Evolutionary conservation across 37 sponge, comb jelly and placozoan species (phyloP), one percentile per base, ranked within the genome.

Genomic region (Hexactinellida sp.): DNA sequence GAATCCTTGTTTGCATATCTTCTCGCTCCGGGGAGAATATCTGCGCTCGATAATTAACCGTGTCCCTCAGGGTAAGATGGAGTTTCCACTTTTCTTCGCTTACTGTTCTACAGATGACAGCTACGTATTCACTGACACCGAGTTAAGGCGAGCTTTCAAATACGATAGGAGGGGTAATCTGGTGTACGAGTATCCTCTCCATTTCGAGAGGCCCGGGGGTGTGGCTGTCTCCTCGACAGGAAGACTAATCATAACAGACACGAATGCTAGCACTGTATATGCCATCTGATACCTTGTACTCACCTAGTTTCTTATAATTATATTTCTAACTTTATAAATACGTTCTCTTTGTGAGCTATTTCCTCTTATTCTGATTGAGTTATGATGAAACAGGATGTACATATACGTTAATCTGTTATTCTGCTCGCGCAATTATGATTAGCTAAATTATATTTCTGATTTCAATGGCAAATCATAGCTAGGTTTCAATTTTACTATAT

Each of bases 31-130:
- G 5, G 76, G 76, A 1, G 76, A 63, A 21, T 63, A 63, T 63
- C 76, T 63, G 3, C 76, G 76, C 25, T 63, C 76, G 3, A 7
- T 63, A 3, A 63, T 63, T 32, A 63, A 28, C 13, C 76, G 76
- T n/a, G 76, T 63, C 13, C 76, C 76, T n/a, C 25, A 63, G 76
- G 76, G 76, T 25, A 63, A 63, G 32, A 63, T 63, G 76, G 76
- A 63, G 30, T 63, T 63, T 28, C 76, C 76, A 21, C 76, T 63
- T 23, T 63, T 63, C 76, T 63, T 63, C 34, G 76, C 76, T 7
- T 63, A 63, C 76, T 32, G 76, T 28, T n/a, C 76, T 32, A 1
- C 30, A 32, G 76, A 63, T 28, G 76, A 63, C 34, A 32, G 32
- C 13, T 63, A 25, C 34, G 5, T 63, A 3, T 63, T 63, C 76